A percentile compares a stretch with the other conserved stretches of the same genome.
Conservation (phyloP, 2,113 vertebrate species). For the Porphyrio hochstetteri region DNA sequence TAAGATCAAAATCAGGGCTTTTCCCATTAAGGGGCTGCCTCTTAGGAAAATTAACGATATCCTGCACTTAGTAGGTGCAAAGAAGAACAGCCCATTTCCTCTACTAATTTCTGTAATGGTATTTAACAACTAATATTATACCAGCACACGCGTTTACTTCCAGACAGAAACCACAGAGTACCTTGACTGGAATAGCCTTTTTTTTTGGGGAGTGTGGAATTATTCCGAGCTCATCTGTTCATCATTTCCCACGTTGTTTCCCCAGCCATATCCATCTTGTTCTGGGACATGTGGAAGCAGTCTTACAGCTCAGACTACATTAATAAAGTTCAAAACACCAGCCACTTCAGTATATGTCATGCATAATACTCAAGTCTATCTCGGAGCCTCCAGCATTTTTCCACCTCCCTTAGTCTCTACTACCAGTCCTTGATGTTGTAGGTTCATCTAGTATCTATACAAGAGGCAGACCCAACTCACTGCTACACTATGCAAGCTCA, state of each 20-base stretch:
- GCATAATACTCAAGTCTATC: not conserved
- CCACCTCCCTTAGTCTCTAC: not conserved
- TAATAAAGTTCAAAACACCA: not conserved
- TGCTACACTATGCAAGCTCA: not conserved
- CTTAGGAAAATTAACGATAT: not conserved
- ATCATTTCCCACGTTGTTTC: not conserved
- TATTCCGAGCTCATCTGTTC: not conserved
- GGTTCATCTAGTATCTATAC: not conserved
- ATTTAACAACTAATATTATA: not conserved
- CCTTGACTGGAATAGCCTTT: not conserved
- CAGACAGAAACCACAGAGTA: constrained; percentile 4
- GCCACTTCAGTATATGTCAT: not conserved
- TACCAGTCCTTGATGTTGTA: not conserved
- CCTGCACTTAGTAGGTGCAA: not conserved
- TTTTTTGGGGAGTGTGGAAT: not conserved
- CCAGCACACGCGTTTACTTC: not conserved
- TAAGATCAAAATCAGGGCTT: not conserved
- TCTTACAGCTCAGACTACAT: not conserved
- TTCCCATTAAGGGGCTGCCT: not conserved
- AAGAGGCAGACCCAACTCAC: not conserved
- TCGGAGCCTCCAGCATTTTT: not conserved
- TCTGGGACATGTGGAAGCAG: not conserved
- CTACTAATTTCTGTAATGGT: not conserved
- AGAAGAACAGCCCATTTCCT: not conserved
- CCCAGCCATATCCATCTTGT: not conserved